Conservation (phyloP, 2,797 vertebrate genomes). For the Peromyscus aztecus region DNA sequence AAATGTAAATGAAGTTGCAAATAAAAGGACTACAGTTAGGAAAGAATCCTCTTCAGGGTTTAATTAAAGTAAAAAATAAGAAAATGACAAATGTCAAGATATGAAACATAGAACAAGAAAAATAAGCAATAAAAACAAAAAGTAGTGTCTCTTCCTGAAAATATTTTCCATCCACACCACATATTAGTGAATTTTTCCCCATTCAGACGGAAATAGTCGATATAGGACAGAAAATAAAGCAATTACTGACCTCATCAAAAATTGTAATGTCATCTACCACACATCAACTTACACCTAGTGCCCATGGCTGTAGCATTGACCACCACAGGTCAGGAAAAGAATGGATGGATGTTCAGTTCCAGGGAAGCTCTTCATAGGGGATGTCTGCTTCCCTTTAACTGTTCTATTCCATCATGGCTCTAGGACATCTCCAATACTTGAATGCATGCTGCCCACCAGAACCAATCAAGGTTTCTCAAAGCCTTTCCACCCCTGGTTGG, state of each 20-base stretch:
- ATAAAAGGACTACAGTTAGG: background rate
- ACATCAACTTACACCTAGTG: background rate
- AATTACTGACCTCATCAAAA: background rate
- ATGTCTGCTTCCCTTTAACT: background rate
- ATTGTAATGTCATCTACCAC: background rate
- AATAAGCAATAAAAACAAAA: background rate
- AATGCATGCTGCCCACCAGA: background rate
- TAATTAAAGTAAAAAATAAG: background rate
- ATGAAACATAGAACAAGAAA: slow-evolving; percentile 31
- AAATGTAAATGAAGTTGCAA: background rate
- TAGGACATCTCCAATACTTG: background rate
- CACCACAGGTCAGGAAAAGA: background rate
- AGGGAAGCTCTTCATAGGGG: background rate
- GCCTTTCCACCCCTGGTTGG: background rate
- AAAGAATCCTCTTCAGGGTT: slow-evolving; percentile 2
- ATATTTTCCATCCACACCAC: background rate
- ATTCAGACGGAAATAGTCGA: background rate
- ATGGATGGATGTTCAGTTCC: background rate
- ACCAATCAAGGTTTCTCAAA: slow-evolving; percentile 41
- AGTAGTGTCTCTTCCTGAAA: background rate
- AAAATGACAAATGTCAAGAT: background rate
- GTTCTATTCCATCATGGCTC: background rate
- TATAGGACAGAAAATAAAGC: background rate
- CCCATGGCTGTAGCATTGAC: background rate
- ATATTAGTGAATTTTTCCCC: background rate